A percentile compares a stretch with the other conserved stretches of the same genome.
These are phyloP conservation scores for Neodon shergylaensis DNA, from an alignment of 2,113 vertebrate species.

Conservation along the genomic window DNA sequence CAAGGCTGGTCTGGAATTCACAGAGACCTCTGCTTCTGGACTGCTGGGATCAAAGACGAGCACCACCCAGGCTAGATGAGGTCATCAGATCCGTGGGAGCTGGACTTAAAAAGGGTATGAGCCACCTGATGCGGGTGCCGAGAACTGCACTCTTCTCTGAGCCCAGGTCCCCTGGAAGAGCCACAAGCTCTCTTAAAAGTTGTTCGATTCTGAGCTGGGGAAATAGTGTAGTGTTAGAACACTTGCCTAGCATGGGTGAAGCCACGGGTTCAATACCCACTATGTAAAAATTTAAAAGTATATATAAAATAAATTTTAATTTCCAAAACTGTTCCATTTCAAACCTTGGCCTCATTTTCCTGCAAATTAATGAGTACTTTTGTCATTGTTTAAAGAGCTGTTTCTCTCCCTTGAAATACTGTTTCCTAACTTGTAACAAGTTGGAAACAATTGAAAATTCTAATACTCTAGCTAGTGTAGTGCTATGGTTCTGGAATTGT, in stretches of 20 bases:
- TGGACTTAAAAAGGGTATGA: background rate
- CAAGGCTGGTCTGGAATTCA: background rate
- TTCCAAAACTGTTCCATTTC: constrained; percentile 2
- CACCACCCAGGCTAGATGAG: background rate
- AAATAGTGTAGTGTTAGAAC: background rate
- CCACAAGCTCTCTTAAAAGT: background rate
- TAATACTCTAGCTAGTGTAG: constrained; percentile 55
- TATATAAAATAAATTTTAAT: constrained; percentile 22
- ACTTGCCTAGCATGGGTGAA: background rate
- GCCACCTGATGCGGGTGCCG: background rate
- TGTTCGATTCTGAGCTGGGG: background rate
- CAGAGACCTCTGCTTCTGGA: background rate
- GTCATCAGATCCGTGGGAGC: background rate
- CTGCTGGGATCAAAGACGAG: background rate
- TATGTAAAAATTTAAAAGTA: too few species aligned
- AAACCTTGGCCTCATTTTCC: constrained; percentile 38
- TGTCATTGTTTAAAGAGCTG: background rate
- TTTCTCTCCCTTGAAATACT: constrained; percentile 12
- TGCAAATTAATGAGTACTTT: constrained; percentile 45
- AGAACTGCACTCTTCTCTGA: background rate
- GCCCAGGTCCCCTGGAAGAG: background rate
- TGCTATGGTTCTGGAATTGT: constrained; percentile 58
- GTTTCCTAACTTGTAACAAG: constrained; percentile 47
- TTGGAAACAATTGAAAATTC: constrained; percentile 71
- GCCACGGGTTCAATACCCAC: background rate